phyloP scores from a whole-genome alignment of 2,888 invertebrate species.

The Agriopis leucophaearia region DNA sequence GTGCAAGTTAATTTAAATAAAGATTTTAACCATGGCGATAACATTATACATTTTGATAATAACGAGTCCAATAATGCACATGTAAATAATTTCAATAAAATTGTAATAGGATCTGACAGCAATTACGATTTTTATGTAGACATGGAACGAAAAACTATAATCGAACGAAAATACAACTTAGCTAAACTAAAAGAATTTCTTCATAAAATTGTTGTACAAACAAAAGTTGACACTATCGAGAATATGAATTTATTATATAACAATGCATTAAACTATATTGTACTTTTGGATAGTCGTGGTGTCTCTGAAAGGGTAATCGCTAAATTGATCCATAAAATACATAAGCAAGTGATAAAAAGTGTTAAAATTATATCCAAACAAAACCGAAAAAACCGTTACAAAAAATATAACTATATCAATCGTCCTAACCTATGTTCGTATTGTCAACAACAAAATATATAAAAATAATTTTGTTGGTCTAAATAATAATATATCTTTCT shows the following conservation, averaged over 20 bases:
- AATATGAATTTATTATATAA: neutral
- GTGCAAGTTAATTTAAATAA: neutral
- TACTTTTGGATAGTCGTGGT: neutral
- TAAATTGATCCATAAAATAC: neutral
- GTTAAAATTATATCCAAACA: neutral
- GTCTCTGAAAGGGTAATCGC: neutral
- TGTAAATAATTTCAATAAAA: neutral
- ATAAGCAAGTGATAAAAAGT: neutral
- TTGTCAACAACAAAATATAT: neutral
- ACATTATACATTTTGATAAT: neutral
- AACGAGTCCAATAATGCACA: neutral
- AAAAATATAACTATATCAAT: neutral
- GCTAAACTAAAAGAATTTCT: neutral
- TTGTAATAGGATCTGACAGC: neutral
- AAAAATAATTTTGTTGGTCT: neutral
- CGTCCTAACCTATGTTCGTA: neutral
- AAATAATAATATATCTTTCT: no score
- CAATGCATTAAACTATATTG: constrained; percentile 1
- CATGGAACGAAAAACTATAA: neutral
- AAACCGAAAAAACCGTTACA: no score
- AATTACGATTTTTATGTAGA: neutral
- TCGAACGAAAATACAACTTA: constrained; percentile 15
- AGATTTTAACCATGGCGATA: neutral
- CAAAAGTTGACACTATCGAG: neutral
- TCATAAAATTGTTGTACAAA: neutral